Conservation (phyloP, 2,888 invertebrate species). For the Dynastes grantii region DNA sequence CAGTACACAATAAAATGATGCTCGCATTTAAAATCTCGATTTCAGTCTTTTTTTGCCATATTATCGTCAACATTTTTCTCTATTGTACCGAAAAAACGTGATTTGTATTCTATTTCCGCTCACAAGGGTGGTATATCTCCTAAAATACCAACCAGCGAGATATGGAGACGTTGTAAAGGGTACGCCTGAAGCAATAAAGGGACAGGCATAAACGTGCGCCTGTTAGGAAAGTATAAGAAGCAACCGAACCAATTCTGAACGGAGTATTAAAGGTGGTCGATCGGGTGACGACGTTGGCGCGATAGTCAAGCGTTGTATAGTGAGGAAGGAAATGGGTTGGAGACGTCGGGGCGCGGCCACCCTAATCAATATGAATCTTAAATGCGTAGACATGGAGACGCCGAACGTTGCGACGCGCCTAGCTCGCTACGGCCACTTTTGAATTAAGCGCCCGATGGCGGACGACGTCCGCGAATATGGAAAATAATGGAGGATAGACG, state of each 20-base stretch:
- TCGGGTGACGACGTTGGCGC: constrained; percentile 32
- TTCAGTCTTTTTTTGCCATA: too few species aligned
- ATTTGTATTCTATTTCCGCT: constrained; percentile 22
- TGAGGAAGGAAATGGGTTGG: constrained; percentile 20
- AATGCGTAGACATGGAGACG: constrained; percentile 60
- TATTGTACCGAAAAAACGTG: neutral
- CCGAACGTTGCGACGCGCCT: constrained; percentile 51
- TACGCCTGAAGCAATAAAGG: constrained; percentile 18
- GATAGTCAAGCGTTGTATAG: neutral
- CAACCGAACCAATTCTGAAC: neutral
- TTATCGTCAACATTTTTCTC: too few species aligned
- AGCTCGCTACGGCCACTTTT: constrained; percentile 6
- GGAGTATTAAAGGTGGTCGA: constrained; percentile 6
- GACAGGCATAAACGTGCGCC: constrained; percentile 29
- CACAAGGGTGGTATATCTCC: too few species aligned
- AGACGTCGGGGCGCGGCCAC: constrained; percentile 54
- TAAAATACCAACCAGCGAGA: too few species aligned
- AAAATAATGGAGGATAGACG: neutral
- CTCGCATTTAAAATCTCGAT: too few species aligned
- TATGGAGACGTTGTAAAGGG: neutral
- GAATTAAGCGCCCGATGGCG: too few species aligned
- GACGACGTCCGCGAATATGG: neutral
- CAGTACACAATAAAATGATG: too few species aligned
- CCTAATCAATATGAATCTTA: constrained; percentile 60
- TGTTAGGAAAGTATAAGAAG: constrained; percentile 31